Base-by-base conservation (phyloP, 1,140 invertebrate genomes). In the Monomorium pharaonis region DNA sequence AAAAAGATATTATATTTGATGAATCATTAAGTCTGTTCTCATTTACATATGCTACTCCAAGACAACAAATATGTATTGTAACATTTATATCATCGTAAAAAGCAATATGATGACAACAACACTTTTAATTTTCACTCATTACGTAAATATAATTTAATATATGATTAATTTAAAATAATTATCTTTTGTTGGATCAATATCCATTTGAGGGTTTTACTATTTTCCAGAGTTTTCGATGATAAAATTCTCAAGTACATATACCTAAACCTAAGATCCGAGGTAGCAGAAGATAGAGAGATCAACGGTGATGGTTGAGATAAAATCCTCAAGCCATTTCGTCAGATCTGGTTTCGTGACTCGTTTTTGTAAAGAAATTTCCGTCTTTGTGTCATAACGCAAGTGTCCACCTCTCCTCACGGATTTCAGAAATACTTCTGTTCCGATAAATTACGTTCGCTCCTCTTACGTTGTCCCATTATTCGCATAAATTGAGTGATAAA, bases 371-470 rank as follows among this genome's bases (percentile, higher is more conserved):
- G 33, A 14, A 14, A 33, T 72, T 12, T 10, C 14, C 14, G 9
- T 27, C 14, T 56, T 81, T 69, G 14, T 18, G 21, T 70, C 54
- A 69, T 81, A 51, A 65, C n/a, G 58, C 58, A 33, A 67, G 47
- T n/a, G 14, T 51, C 62, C 21, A 18, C 18, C 3, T 63, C 4
- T 58, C 42, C 47, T 44, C 56, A 63, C 58, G 21, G 33, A 80
- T 80, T 69, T 80, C 77, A 67, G 21, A 42, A 21, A 18, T 58
- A 27, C 33, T 24, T 37, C 24, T 18, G 18, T 51, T 30, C 21
- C 49, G 14, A 58, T 83, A 69, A 58, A 83, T 72, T 72, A 72
- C 24, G 78, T 37, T 72, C 78, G 78, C 67, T 83, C 51, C 9
- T 69, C 65, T 83, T 83, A 58, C 37, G 24, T 42, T 42, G 10